These are phyloP conservation scores for Ypsolopha sequella DNA, from an alignment of 2,888 invertebrate species.

Conservation along the genomic window DNA sequence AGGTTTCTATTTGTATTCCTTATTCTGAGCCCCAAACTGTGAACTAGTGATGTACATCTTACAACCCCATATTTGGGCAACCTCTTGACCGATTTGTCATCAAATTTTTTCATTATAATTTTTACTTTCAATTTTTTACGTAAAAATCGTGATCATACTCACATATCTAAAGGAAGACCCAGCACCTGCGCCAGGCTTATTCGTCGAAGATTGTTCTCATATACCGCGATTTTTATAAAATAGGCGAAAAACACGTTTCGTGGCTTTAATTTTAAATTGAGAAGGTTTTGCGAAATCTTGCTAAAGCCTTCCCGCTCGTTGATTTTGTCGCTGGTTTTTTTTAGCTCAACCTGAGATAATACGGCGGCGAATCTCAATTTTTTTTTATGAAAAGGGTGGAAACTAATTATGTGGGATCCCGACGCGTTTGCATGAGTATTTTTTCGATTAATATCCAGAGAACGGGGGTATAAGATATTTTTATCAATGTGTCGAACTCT, in stretches of 20 bases:
- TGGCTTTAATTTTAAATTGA: conserved; percentile 72
- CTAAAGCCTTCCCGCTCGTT: conserved; percentile 53
- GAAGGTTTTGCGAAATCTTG: conserved; percentile 64
- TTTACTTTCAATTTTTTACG: background rate
- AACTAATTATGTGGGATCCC: conserved; percentile 53
- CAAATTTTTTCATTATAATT: no score
- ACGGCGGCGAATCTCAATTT: conserved; percentile 41
- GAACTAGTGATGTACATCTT: no score
- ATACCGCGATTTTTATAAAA: conserved; percentile 68
- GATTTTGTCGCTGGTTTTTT: conserved; percentile 37
- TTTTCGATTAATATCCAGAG: conserved; percentile 1
- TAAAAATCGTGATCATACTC: conserved; percentile 2
- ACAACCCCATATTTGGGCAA: no score
- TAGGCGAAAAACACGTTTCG: conserved; percentile 70
- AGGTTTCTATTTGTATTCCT: no score
- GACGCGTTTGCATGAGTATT: conserved; percentile 14
- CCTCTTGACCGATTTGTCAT: background rate
- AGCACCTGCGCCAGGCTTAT: conserved; percentile 33
- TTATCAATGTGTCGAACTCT: no score
- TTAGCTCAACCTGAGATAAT: conserved; percentile 33
- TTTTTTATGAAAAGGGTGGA: conserved; percentile 41
- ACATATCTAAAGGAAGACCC: conserved; percentile 11
- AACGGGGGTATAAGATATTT: no score
- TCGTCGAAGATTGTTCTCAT: conserved; percentile 63
- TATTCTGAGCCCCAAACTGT: no score